Percentiles rank a stretch among this genome's conserved stretches.
phyloP scores from a whole-genome alignment of 2,113 vertebrate species.

The Labeo rohita region DNA sequence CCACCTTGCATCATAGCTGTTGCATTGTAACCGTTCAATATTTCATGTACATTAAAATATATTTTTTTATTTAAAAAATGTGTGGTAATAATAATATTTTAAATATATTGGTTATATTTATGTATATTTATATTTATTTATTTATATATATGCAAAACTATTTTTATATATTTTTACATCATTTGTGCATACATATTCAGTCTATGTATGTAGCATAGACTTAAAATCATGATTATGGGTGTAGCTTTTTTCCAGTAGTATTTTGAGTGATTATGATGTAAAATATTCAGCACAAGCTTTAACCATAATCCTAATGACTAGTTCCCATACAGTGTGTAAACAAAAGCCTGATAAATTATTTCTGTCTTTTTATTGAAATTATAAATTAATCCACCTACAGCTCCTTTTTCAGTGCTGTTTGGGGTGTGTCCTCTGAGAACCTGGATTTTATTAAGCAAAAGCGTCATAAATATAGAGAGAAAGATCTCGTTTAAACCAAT shows the following conservation, averaged over 20 bases:
- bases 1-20: background rate
- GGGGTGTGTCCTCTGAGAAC: background rate
- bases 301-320: background rate
- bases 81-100: background rate
- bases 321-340: background rate
- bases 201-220: background rate
- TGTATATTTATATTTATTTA: background rate
- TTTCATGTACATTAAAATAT: background rate
- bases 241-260: background rate
- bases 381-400: background rate
- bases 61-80: background rate
- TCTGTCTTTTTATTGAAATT: background rate
- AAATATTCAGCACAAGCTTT: background rate
- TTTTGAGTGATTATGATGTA: constrained; percentile 10
- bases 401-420: background rate
- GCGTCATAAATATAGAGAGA: constrained; percentile 37
- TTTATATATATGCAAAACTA: too few species aligned
- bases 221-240: background rate
- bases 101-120: background rate
- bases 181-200: too few species aligned
- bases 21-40: background rate
- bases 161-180: too few species aligned
- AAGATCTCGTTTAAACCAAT: constrained; percentile 15
- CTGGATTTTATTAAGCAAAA: background rate
- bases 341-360: background rate